phyloP scores from a whole-genome alignment of 2,113 vertebrate genomes.

The Marmota monax region DNA sequence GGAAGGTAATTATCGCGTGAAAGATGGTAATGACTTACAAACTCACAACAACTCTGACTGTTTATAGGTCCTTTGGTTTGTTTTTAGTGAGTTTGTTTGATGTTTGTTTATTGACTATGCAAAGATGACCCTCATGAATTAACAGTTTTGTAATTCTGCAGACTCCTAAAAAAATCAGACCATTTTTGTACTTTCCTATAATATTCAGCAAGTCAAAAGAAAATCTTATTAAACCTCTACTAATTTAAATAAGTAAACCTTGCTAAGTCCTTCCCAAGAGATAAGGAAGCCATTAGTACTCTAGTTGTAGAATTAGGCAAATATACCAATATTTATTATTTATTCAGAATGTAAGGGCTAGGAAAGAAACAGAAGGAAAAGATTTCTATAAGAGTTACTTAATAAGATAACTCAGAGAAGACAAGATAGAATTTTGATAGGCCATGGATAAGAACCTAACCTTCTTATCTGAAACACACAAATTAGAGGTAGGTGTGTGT shows the following conservation, averaged over 20 bases:
- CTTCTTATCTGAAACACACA: not conserved
- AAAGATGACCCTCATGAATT: slow-evolving; percentile 66
- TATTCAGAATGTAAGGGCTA: not conserved
- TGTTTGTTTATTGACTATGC: slow-evolving; percentile 68
- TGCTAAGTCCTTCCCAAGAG: not conserved
- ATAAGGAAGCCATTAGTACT: not conserved
- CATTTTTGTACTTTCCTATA: slow-evolving; percentile 13
- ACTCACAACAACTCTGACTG: slow-evolving; percentile 82
- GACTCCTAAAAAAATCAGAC: slow-evolving; percentile 23
- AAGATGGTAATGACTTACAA: slow-evolving; percentile 84
- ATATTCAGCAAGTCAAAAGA: slow-evolving; percentile 33
- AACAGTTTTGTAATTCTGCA: slow-evolving; percentile 68
- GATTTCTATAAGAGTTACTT: not conserved
- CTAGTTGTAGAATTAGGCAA: not conserved
- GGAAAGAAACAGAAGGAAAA: slow-evolving; percentile 32
- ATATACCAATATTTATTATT: slow-evolving; percentile 3
- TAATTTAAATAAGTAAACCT: not conserved
- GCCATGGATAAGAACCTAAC: not conserved
- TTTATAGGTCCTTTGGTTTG: slow-evolving; percentile 63
- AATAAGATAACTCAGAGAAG: not conserved
- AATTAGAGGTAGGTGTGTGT: not conserved
- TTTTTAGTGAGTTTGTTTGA: slow-evolving; percentile 36
- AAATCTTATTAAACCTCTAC: slow-evolving; percentile 14
- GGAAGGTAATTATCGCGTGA: slow-evolving; percentile 85
- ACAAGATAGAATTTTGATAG: slow-evolving; percentile 29